Conservation (phyloP, 2,113 vertebrate species). For the Emydura subglobosa region DNA sequence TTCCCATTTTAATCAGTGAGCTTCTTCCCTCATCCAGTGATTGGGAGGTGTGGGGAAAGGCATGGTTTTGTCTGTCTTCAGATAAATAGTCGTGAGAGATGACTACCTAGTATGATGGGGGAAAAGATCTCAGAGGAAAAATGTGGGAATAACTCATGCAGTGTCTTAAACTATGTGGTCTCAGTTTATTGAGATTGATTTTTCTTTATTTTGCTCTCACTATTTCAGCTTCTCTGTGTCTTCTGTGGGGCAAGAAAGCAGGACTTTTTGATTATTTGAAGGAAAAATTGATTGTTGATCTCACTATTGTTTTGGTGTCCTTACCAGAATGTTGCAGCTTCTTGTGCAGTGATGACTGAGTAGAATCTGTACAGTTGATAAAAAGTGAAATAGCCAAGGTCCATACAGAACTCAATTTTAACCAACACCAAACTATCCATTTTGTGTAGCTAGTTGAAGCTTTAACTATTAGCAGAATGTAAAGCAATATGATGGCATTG, state of each 20-base stretch:
- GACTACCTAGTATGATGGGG: background rate
- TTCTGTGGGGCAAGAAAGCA: background rate
- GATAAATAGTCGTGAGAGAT: background rate
- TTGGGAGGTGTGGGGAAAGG: too few relatives aligned
- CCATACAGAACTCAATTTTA: background rate
- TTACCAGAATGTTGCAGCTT: background rate
- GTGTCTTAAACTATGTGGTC: background rate
- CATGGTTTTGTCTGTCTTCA: background rate
- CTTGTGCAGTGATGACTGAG: background rate
- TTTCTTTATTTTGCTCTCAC: background rate
- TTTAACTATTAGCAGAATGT: constrained; percentile 19
- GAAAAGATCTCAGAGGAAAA: background rate
- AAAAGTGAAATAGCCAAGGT: constrained; percentile 29
- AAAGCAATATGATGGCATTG: constrained; percentile 1
- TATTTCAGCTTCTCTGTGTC: background rate
- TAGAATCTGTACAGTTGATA: background rate
- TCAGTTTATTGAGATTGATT: background rate
- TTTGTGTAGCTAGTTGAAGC: constrained; percentile 24
- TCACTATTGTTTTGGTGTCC: background rate
- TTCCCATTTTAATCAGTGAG: background rate
- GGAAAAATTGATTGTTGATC: background rate
- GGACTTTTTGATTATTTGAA: background rate
- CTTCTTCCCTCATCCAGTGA: background rate
- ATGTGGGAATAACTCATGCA: background rate
- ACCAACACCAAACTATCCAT: constrained; percentile 7